Conservation (phyloP, 2,113 vertebrate genomes). For the Argyrosomus japonicus region DNA sequence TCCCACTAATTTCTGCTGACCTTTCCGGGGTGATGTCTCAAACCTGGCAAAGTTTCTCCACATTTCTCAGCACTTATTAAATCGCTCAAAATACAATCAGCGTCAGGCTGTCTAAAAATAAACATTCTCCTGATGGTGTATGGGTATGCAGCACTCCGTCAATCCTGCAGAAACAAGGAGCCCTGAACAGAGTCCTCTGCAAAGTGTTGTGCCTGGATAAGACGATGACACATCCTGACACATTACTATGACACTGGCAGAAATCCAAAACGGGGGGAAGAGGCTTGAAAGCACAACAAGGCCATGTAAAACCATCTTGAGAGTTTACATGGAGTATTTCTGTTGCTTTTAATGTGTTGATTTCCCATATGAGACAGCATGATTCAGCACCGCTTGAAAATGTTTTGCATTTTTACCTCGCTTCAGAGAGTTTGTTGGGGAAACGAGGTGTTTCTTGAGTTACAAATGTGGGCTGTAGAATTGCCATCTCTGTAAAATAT, state of each 20-base stretch:
- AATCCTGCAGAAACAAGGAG: conserved; percentile 10
- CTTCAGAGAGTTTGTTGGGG: conserved; percentile 36
- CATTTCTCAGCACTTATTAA: conserved; percentile 52
- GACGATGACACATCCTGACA: conserved; percentile 60
- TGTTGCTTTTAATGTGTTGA: conserved; percentile 53
- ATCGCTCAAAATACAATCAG: conserved; percentile 65
- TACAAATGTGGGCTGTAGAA: conserved; percentile 33
- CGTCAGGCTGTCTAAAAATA: conserved; percentile 57
- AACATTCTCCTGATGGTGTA: conserved; percentile 24
- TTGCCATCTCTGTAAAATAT: conserved; percentile 20
- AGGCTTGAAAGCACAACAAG: conserved; percentile 60
- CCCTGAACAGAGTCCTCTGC: conserved; percentile 33
- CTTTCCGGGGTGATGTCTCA: conserved; percentile 62
- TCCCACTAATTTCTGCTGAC: conserved; percentile 68
- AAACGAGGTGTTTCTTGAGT: conserved; percentile 20
- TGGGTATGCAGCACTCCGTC: not conserved
- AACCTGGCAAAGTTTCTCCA: conserved; percentile 52
- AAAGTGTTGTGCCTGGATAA: conserved; percentile 38
- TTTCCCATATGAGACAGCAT: conserved; percentile 40
- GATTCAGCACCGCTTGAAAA: conserved; percentile 51
- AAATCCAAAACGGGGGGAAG: conserved; percentile 38
- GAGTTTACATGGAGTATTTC: conserved; percentile 50
- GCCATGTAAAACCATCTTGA: conserved; percentile 37
- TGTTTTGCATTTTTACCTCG: conserved; percentile 40
- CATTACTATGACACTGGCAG: conserved; percentile 55